Evolutionary conservation across 2,888 invertebrate species (phyloP).

Genomic region (Metacarcinus magister): DNA sequence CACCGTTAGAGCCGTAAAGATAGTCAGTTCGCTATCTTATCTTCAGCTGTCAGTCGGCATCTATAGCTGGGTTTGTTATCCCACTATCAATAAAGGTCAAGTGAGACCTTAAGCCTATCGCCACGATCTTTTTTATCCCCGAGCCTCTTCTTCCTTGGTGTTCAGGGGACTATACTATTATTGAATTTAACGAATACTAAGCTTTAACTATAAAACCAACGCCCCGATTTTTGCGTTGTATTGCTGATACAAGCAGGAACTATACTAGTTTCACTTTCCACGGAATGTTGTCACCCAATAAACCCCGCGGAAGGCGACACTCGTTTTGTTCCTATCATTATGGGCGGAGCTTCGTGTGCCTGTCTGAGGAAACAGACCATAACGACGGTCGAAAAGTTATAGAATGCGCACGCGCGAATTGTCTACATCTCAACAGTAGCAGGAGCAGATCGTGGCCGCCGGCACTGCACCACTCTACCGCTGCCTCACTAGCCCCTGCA

Average conservation of each 20-base stretch:
- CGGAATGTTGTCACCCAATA: background rate
- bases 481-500: constrained; percentile 9
- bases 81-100: no score
- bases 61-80: no score
- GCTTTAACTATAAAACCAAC: background rate
- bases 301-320: background rate
- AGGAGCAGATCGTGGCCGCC: background rate
- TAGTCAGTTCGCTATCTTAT: background rate
- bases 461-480: background rate
- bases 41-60: no score
- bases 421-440: background rate
- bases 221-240: background rate
- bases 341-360: background rate
- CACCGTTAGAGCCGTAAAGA: background rate
- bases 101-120: no score
- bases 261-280: background rate
- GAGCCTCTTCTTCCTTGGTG: background rate
- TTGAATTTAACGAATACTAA: background rate
- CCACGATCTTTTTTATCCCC: background rate
- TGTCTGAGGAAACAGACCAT: background rate
- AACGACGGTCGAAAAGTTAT: constrained; percentile 35
- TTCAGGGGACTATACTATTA: no score
- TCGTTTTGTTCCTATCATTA: background rate
- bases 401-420: background rate
- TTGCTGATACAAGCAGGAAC: background rate